Conservation (phyloP, 2,113 vertebrate genomes). For the Crocuta crocuta region DNA sequence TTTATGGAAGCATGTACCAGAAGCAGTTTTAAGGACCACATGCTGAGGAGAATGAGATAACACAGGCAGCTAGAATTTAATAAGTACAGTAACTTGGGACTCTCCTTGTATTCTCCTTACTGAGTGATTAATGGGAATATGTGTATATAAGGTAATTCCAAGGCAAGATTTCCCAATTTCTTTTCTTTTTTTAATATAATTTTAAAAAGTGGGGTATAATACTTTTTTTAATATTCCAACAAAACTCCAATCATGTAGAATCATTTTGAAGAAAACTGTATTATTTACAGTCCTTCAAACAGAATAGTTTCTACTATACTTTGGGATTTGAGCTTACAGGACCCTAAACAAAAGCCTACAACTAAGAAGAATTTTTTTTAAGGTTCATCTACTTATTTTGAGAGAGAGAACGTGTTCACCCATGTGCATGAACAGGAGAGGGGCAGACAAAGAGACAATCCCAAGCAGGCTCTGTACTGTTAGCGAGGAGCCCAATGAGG, state of each 20-base stretch:
- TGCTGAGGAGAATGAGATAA: background rate
- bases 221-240: background rate
- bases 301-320: background rate
- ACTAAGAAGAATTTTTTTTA: background rate
- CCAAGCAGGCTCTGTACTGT: too few species aligned
- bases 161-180: constrained; percentile 27
- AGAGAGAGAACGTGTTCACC: too few species aligned
- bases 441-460: too few species aligned
- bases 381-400: too few species aligned
- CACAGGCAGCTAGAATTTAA: background rate
- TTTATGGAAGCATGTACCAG: background rate
- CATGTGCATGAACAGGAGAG: too few species aligned
- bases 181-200: constrained; percentile 12
- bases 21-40: background rate
- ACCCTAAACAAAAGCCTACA: background rate
- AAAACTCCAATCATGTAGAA: constrained; percentile 4
- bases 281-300: background rate
- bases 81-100: background rate
- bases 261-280: constrained; percentile 28
- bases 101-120: background rate
- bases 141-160: background rate
- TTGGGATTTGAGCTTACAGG: background rate
- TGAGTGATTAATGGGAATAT: background rate
- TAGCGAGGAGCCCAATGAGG: too few species aligned
- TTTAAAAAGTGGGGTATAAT: background rate